Evolutionary conservation across 1,140 invertebrate species (phyloP).

Genomic region (Scaptomyza pallida): DNA sequence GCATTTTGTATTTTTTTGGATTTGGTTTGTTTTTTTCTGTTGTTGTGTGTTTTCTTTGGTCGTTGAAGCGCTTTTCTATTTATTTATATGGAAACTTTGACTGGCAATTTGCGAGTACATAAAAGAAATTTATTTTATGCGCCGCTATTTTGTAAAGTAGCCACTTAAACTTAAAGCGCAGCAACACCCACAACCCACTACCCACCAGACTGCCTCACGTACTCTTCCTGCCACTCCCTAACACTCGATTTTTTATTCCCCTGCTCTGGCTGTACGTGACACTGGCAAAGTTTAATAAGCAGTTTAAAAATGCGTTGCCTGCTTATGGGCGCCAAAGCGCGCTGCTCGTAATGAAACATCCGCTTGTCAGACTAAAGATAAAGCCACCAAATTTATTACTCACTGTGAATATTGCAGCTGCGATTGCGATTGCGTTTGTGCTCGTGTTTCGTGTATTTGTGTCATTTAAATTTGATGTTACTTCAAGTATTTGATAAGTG

Average conservation of each 20-base stretch:
- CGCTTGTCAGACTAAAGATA: constrained; percentile 63
- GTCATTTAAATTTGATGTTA: constrained; percentile 48
- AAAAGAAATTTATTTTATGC: constrained; percentile 80
- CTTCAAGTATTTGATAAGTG: constrained; percentile 48
- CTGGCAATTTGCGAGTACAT: constrained; percentile 79
- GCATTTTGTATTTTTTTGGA: constrained; percentile 63
- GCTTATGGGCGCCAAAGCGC: constrained; percentile 38
- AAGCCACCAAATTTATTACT: constrained; percentile 47
- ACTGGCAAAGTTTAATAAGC: constrained; percentile 63
- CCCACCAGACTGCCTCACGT: too few relatives aligned
- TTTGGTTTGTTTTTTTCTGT: constrained; percentile 49
- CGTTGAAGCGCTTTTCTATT: constrained; percentile 70
- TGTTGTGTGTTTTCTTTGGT: constrained; percentile 54
- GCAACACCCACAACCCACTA: not conserved
- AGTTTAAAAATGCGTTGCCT: constrained; percentile 60
- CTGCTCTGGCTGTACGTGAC: constrained; percentile 39
- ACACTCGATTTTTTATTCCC: constrained; percentile 18
- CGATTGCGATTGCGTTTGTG: too few relatives aligned
- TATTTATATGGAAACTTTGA: constrained; percentile 80
- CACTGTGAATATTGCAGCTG: constrained; percentile 42
- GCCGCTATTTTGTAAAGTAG: constrained; percentile 78
- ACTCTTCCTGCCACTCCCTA: not conserved
- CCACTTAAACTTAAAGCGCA: constrained; percentile 74
- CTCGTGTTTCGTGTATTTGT: constrained; percentile 9
- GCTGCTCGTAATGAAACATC: constrained; percentile 50